Percentiles rank a stretch among this genome's conserved stretches.
Conservation (phyloP, 2,113 vertebrate species). For the Helogale parvula region DNA sequence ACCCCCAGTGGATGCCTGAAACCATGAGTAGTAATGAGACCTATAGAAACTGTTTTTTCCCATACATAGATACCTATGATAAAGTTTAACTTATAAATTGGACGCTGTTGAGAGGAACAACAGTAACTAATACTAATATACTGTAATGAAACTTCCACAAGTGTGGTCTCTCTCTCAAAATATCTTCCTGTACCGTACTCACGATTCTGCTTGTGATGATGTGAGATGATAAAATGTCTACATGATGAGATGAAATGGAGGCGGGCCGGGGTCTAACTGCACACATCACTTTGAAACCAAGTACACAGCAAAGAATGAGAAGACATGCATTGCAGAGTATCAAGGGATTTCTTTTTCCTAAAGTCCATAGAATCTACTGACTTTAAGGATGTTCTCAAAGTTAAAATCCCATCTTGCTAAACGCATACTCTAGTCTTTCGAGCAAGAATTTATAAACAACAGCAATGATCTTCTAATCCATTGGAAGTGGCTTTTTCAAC, state of each 20-base stretch:
- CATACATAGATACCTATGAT: background rate
- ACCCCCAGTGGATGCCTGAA: background rate
- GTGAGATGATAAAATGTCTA: background rate
- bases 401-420: constrained; percentile 2
- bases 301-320: background rate
- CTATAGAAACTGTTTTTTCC: background rate
- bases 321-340: background rate
- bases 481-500: background rate
- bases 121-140: background rate
- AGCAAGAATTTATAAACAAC: background rate
- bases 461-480: background rate
- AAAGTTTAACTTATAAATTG: background rate
- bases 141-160: background rate
- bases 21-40: background rate
- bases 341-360: background rate
- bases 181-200: background rate
- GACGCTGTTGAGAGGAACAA: background rate
- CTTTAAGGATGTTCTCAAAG: background rate
- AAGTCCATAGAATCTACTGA: background rate
- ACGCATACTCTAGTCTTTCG: background rate
- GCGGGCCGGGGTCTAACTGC: background rate
- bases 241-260: background rate
- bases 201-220: background rate
- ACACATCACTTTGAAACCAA: background rate
- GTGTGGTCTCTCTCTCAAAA: background rate